A percentile compares a stretch with the other conserved stretches of the same genome.
These are phyloP conservation scores for Alosa sapidissima DNA, from an alignment of 2,797 vertebrate genomes.

Conservation along the genomic window DNA sequence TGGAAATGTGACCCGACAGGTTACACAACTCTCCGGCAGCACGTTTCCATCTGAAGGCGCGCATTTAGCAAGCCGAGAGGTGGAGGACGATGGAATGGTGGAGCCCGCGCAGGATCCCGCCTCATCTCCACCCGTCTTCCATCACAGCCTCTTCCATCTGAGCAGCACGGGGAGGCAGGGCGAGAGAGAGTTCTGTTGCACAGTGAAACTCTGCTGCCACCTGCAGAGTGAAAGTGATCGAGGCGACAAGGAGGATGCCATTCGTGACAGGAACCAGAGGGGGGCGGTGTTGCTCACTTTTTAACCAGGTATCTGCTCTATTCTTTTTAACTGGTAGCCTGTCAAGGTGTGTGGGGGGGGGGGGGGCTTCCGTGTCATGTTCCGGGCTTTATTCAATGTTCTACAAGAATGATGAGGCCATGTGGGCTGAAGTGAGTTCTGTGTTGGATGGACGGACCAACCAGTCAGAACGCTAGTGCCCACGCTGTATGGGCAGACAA, in stretches of 20 bases:
- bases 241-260: neutral
- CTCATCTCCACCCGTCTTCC: neutral
- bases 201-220: slow-evolving; percentile 13
- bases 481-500: neutral
- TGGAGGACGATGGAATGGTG: neutral
- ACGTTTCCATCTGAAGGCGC: neutral
- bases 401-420: neutral
- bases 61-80: neutral
- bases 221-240: neutral
- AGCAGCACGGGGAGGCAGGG: neutral
- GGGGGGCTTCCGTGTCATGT: neutral
- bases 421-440: neutral
- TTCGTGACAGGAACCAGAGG: neutral
- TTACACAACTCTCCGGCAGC: slow-evolving; percentile 10
- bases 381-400: neutral
- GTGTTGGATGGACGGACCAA: neutral
- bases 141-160: neutral
- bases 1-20: slow-evolving; percentile 4
- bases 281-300: neutral
- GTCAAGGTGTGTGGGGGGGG: too few species aligned
- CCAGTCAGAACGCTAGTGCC: neutral
- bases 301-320: neutral
- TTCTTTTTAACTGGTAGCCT: too few species aligned
- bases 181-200: neutral
- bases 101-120: neutral